Conservation (phyloP, 2,797 vertebrate species). For the Platyrinchus mystaceus region DNA sequence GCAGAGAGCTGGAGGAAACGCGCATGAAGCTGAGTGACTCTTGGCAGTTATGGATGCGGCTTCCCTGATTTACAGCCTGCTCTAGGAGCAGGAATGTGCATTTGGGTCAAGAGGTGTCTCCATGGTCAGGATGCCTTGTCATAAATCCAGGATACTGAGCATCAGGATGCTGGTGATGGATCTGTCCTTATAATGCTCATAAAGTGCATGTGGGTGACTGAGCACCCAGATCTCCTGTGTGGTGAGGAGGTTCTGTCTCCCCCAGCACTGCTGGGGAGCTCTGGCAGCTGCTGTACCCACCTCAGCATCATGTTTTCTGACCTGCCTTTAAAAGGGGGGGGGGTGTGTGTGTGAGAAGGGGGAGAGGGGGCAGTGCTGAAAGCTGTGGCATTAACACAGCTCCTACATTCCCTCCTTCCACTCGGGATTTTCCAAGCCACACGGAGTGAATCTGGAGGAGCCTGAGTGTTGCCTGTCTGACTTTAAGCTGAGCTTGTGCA, state of each 20-base stretch:
- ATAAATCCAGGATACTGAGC: slow-evolving; percentile 31
- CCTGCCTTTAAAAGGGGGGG: neutral
- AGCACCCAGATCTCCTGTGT: neutral
- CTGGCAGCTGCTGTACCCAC: neutral
- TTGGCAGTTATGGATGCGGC: slow-evolving; percentile 54
- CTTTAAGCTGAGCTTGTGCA: neutral
- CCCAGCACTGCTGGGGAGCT: neutral
- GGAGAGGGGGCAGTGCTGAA: neutral
- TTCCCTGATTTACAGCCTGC: slow-evolving; percentile 34
- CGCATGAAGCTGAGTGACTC: slow-evolving; percentile 44
- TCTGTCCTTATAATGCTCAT: neutral
- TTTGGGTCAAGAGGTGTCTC: slow-evolving; percentile 57
- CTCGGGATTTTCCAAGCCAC: neutral
- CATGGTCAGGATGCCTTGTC: slow-evolving; percentile 22
- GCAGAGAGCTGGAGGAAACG: slow-evolving; percentile 48
- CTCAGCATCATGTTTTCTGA: fast-evolving
- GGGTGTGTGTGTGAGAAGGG: fast-evolving
- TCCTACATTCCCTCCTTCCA: neutral
- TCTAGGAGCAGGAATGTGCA: slow-evolving; percentile 52
- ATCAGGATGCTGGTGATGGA: neutral
- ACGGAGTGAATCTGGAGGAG: neutral
- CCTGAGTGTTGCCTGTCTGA: neutral
- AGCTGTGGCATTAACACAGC: neutral
- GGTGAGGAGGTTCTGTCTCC: neutral
- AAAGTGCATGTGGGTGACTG: neutral